These are phyloP conservation scores for Haliclona indistincta DNA, from an alignment of 37 sponge, comb jelly and placozoan genomes.

Conservation along the genomic window DNA sequence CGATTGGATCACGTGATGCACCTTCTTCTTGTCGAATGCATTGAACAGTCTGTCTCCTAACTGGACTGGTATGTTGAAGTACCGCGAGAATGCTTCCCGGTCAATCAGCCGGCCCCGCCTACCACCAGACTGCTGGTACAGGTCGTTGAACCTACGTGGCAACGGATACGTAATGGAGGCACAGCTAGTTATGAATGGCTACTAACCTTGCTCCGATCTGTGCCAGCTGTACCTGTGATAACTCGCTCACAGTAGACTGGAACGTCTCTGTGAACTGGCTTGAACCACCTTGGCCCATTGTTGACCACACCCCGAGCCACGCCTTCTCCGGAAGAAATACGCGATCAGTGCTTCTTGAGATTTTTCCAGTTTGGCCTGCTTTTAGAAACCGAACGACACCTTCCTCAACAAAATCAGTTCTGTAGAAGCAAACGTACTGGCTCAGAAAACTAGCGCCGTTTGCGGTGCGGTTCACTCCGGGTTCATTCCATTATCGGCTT, in stretches of 20 bases:
- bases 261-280: neutral
- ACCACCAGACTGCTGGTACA: constrained; percentile 61
- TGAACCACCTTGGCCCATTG: neutral
- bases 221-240: neutral
- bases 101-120: constrained; percentile 67
- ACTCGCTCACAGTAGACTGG: neutral
- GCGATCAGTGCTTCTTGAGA: too few relatives aligned
- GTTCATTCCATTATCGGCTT: too few relatives aligned
- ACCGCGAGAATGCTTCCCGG: constrained; percentile 65
- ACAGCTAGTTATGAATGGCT: neutral
- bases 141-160: constrained; percentile 31
- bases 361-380: too few relatives aligned
- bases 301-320: neutral
- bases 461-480: too few relatives aligned
- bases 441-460: too few relatives aligned
- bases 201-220: neutral
- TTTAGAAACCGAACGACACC: too few relatives aligned
- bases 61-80: constrained; percentile 67
- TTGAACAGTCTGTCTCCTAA: constrained; percentile 85
- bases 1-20: constrained; percentile 5
- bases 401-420: too few relatives aligned
- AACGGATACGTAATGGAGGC: too few relatives aligned
- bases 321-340: too few relatives aligned
- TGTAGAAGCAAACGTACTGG: too few relatives aligned
- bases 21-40: constrained; percentile 85